Evolutionary conservation across 1,140 invertebrate genomes (phyloP), one percentile per base, ranked within the genome.

Genomic region (Periplaneta americana): DNA sequence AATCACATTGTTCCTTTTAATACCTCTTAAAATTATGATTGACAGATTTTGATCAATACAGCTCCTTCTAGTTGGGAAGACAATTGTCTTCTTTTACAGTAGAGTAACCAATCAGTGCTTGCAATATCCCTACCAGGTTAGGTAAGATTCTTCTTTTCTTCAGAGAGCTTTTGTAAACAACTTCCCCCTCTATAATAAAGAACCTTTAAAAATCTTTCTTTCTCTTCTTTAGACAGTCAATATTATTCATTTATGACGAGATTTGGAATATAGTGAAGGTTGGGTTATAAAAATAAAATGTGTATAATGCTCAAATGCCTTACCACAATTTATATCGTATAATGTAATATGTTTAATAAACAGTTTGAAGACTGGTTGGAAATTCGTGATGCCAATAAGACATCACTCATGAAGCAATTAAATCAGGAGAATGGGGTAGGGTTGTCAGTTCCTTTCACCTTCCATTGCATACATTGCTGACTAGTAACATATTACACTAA

Each of bases 11-110:
- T 37, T 36, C 35, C 13, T 78, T 78, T n/a, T 37, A 78, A 78
- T 37, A 78, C 35, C 35, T 37, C 77, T 78, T 78, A 10, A 37
- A 39, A 39, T 76, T 78, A 15, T 78, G 77, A 78, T 37, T 78
- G 77, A 39, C 77, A 78, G 77, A 78, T 78, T 15, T 13, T 18
- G 15, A 78, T 36, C 35, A 39, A 35, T 39, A 78, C n/a, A n/a
- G n/a, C 6, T n/a, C 48, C n/a, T 66, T n/a, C 22, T 11, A 13
- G 48, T n/a, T 66, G 22, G 48, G 22, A 66, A 66, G 48, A 66
- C 48, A 66, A 66, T 11, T 28, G 48, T 66, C 48, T 28, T 66
- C 48, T n/a, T 66, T 66, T n/a, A 66, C 11, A n/a, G 48, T 1
- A 66, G 48, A 66, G 22, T 66, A 66, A 66, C n/a, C 48, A 66